phyloP scores from a whole-genome alignment of 2,797 vertebrate species.

The Aselliscus stoliczkanus region DNA sequence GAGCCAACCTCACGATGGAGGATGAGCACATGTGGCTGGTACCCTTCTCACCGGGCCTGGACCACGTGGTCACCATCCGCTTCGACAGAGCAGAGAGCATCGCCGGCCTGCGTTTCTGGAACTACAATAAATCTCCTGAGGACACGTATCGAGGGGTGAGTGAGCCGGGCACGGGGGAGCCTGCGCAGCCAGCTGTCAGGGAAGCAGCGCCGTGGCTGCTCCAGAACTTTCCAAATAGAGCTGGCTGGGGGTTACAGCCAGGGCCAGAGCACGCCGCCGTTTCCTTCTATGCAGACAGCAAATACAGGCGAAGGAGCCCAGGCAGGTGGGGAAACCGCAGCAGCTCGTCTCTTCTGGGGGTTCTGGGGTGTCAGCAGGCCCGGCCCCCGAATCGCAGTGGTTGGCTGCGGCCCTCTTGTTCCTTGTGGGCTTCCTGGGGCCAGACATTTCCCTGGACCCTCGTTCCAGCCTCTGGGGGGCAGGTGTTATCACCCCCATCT shows the following conservation, averaged over 20 bases:
- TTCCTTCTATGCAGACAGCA: slow-evolving; percentile 61
- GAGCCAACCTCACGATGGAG: slow-evolving; percentile 92
- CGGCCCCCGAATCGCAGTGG: rapidly evolving
- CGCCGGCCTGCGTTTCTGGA: slow-evolving; percentile 95
- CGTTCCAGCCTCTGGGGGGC: background rate
- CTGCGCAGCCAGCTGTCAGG: slow-evolving; percentile 70
- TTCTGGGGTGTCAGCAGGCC: background rate
- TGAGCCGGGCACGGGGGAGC: slow-evolving; percentile 82
- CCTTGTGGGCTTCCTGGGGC: rapidly evolving
- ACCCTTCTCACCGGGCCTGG: slow-evolving; percentile 89
- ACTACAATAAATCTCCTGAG: slow-evolving; percentile 98
- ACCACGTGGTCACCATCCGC: slow-evolving; percentile 87
- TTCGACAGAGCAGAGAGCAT: slow-evolving; percentile 88
- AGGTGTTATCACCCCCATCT: background rate
- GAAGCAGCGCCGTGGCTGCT: slow-evolving; percentile 70
- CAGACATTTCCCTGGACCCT: background rate
- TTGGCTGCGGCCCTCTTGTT: rapidly evolving
- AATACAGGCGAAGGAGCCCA: background rate
- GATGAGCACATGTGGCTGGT: slow-evolving; percentile 98
- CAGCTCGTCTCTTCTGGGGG: slow-evolving; percentile 40
- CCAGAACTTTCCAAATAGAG: slow-evolving; percentile 74
- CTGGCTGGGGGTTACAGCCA: slow-evolving; percentile 29
- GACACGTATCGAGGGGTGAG: slow-evolving; percentile 99
- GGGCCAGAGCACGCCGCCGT: slow-evolving; percentile 56
- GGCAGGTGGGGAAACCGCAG: slow-evolving; percentile 40